phyloP scores from a whole-genome alignment of 2,888 invertebrate genomes.

The Drosophila monieri region DNA sequence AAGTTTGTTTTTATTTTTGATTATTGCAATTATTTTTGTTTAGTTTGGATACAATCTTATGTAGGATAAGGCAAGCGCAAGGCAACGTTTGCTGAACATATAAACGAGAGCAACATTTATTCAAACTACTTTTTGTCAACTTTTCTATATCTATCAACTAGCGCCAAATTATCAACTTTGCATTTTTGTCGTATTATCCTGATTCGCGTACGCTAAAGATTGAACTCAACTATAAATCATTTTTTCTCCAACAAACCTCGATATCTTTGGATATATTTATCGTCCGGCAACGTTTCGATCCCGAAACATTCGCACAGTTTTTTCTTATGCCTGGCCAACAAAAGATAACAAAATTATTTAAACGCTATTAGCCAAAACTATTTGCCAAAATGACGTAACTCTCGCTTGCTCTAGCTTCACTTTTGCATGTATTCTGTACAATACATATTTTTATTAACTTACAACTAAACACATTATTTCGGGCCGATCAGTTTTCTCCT shows the following conservation, averaged over 20 bases:
- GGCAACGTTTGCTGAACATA: constrained; percentile 70
- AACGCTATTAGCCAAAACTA: constrained; percentile 27
- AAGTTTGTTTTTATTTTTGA: constrained; percentile 45
- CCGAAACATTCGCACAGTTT: constrained; percentile 67
- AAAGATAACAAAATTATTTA: constrained; percentile 35
- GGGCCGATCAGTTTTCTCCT: constrained; percentile 18
- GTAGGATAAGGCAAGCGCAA: constrained; percentile 56
- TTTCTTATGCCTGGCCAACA: constrained; percentile 57
- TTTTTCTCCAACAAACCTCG: constrained; percentile 44
- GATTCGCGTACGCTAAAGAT: constrained; percentile 64
- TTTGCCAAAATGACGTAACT: constrained; percentile 41
- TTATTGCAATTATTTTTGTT: constrained; percentile 35
- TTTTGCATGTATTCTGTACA: constrained; percentile 67
- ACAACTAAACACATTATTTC: constrained; percentile 64
- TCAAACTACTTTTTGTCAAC: constrained; percentile 59
- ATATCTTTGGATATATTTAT: constrained; percentile 73
- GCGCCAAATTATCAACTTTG: constrained; percentile 71
- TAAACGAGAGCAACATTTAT: constrained; percentile 53
- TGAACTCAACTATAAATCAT: constrained; percentile 47
- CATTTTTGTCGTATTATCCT: constrained; percentile 57
- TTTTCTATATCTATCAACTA: constrained; percentile 55
- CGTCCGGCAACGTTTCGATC: constrained; percentile 78
- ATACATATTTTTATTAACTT: constrained; percentile 44
- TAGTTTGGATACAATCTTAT: constrained; percentile 16
- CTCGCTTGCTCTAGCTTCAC: constrained; percentile 77